Base-by-base conservation (phyloP, 1,140 invertebrate species). In the Eriosoma lanigerum region DNA sequence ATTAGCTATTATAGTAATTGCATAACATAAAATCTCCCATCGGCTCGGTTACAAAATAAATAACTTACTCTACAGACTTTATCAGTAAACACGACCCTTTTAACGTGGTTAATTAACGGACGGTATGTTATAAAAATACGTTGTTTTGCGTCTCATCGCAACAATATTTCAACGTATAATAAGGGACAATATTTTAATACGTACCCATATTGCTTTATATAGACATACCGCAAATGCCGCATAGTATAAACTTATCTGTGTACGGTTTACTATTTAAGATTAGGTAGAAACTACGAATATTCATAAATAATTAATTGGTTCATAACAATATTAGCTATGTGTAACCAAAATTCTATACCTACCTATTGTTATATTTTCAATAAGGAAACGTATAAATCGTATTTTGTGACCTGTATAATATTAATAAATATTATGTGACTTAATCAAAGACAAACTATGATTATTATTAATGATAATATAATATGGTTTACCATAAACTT, bases 201-300 rank as follows among this genome's bases (percentile, higher is more conserved):
- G 56, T 58, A 13, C 24, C 21, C 56, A 58, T 58, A 58, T 26
- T 58, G n/a, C n/a, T 24, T 58, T 58, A 58, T 58, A 24, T 58
- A 58, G 4, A 58, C 21, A 24, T 15, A 10, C 21, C 21, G 21
- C 24, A 26, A 13, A 13, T 15, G 5, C 56, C 12, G 4, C 15
- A n/a, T n/a, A n/a, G 13, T 58, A 58, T 58, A 58, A 58, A 58
- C 21, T 58, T 58, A 58, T 24, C 21, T 26, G 21, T 58, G 15
- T 24, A 26, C 24, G 12, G 21, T 58, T 24, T 26, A 26, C 24
- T 58, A 58, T n/a, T n/a, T n/a, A n/a, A n/a, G n/a, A n/a, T n/a
- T n/a, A n/a, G n/a, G n/a, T n/a, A n/a, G n/a, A n/a, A n/a, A 58
- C 21, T 58, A 13, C 56, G 21, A 58, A 58, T 13, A 58, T 24